These are phyloP conservation scores for Pseudomyrmex concolor DNA, from an alignment of 1,140 invertebrate genomes.

Conservation along the genomic window DNA sequence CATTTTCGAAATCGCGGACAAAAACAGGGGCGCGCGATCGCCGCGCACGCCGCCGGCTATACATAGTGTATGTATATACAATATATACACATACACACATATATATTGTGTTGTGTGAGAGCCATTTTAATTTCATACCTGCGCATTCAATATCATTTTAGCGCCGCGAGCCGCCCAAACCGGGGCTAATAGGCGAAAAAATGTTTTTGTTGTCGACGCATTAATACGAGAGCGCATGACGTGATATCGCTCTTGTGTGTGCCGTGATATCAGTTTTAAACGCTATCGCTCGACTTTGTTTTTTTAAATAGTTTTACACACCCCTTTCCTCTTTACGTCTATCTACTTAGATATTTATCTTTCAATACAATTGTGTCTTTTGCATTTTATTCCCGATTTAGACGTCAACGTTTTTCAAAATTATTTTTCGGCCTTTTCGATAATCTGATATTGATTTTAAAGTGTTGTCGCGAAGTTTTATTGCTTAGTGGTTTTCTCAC, in stretches of 20 bases:
- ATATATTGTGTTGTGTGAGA: background rate
- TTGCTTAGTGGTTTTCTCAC: no score
- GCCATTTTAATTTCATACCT: constrained; percentile 59
- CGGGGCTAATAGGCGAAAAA: constrained; percentile 59
- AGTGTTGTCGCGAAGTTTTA: no score
- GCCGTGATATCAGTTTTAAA: constrained; percentile 55
- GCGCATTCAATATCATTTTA: constrained; percentile 60
- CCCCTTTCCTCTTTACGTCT: background rate
- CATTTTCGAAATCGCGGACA: constrained; percentile 60
- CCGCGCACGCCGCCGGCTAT: constrained; percentile 19
- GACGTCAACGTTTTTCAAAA: no score
- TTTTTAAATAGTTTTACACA: constrained; percentile 21
- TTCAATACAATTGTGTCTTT: constrained; percentile 24
- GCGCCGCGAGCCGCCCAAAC: constrained; percentile 57
- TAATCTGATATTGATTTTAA: no score
- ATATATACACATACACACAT: no score
- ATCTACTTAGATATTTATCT: background rate
- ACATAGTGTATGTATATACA: no score
- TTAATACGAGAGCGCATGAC: constrained; percentile 44
- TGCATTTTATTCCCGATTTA: background rate
- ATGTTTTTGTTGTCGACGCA: constrained; percentile 58
- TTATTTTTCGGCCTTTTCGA: no score
- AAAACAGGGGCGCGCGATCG: constrained; percentile 39
- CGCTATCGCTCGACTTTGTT: constrained; percentile 44
- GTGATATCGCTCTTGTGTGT: constrained; percentile 28